phyloP scores from a whole-genome alignment of 2,797 vertebrate species.

The Kryptolebias ocellatus region DNA sequence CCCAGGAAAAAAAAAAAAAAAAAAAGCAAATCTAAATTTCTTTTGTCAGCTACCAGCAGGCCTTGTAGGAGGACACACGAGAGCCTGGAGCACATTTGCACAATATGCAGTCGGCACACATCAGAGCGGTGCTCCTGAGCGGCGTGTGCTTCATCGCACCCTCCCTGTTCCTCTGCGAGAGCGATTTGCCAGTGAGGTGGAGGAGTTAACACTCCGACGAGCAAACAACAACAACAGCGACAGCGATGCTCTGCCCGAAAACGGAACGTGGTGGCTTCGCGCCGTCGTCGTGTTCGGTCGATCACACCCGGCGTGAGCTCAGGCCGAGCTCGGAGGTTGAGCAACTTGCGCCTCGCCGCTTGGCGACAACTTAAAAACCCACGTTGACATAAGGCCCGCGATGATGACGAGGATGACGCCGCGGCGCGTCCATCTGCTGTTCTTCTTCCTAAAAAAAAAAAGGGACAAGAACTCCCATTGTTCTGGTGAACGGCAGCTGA shows the following conservation, averaged over 20 bases:
- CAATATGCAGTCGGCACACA: background rate
- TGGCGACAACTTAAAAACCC: conserved; percentile 54
- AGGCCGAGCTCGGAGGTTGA: conserved; percentile 57
- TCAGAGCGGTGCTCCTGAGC: conserved; percentile 9
- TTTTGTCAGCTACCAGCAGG: conserved; percentile 50
- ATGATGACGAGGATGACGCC: conserved; percentile 61
- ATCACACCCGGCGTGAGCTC: conserved; percentile 59
- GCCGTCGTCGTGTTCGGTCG: conserved; percentile 40
- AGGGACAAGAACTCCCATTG: conserved; percentile 22
- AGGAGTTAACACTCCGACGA: conserved; percentile 61
- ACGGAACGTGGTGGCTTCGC: conserved; percentile 46
- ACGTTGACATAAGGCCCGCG: conserved; percentile 54
- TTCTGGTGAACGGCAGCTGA: conserved; percentile 21
- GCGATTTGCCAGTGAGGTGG: conserved; percentile 59
- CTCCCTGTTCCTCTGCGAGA: conserved; percentile 54
- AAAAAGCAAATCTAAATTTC: conserved; percentile 37
- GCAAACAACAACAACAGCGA: conserved; percentile 65
- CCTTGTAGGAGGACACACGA: conserved; percentile 17
- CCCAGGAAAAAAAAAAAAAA: conserved; percentile 38
- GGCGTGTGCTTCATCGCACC: conserved; percentile 27
- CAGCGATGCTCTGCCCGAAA: conserved; percentile 40
- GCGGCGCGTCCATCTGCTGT: conserved; percentile 65
- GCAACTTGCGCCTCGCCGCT: conserved; percentile 59
- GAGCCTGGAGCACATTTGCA: conserved; percentile 21
- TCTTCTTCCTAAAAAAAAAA: conserved; percentile 31